Base-by-base conservation (phyloP, 2,888 invertebrate species). In the Oscheius onirici region DNA sequence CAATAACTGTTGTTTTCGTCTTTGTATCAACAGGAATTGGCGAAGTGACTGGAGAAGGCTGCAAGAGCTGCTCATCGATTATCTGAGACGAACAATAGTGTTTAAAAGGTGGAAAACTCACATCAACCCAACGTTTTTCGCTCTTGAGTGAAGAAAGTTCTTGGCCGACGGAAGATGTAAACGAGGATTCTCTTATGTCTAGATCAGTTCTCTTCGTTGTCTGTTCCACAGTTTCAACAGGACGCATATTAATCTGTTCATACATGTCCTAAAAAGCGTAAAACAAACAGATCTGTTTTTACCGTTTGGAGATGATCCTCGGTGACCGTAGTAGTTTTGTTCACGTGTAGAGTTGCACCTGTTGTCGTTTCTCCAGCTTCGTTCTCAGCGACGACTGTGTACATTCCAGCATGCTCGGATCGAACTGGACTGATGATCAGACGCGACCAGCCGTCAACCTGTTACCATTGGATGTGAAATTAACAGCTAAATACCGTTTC, bases 321-420 rank as follows among this genome's bases (percentile, higher is more conserved):
- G 0, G 69, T 69, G 10, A 58, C 44, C 13, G 54, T 58, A 6
- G 54, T 54, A 28, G 69, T 52, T 17, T 26, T 43, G 26, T 15
- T 20, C 10, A 92, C 91, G 40, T 92, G 92, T 34, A 94, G 89
- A 80, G 93, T 92, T 11, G 93, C 92, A 83, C 93, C 93, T 82
- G 93, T 93, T 87, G 93, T 93, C 15, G 95, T 95, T 20, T 93
- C 92, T 43, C 97, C 97, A 49, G 95, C 91, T 85, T 94, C 94
- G 87, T 97, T 97, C 0, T 94, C 93, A 41, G 94, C 94, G 15
- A 93, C 92, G 34, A 93, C 93, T 88, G 92, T 92, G 86, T 94
- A 94, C 75, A 91, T 90, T 13, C 94, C 80, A 44, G 77, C 77
- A 60, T 81, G 77, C 0, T 71, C 69, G 0, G 75, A 72, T 11